Conservation (phyloP, 2,888 invertebrate genomes). For the Flexamia atlantica region DNA sequence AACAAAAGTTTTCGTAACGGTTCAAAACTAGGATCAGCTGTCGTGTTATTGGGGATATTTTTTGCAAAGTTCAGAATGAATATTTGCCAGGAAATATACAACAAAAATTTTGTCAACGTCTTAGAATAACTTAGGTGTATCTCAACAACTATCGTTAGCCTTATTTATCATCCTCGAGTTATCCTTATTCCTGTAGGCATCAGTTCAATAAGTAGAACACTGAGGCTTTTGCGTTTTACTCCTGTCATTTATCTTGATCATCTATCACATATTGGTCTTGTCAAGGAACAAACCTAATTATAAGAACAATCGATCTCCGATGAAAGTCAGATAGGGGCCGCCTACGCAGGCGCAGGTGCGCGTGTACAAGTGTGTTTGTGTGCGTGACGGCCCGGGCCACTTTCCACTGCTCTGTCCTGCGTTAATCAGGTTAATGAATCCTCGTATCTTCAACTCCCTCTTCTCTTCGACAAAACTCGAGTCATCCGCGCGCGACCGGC, state of each 20-base stretch:
- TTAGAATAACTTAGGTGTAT: too few relatives aligned
- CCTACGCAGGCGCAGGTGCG: not conserved
- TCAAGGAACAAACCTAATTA: constrained; percentile 4
- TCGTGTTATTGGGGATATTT: too few relatives aligned
- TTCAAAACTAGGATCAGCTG: too few relatives aligned
- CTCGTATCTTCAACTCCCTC: constrained; percentile 8
- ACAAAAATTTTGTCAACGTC: too few relatives aligned
- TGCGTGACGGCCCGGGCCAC: not conserved
- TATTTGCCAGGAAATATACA: too few relatives aligned
- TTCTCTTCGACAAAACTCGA: constrained; percentile 16
- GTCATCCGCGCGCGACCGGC: not conserved
- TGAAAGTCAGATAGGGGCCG: not conserved
- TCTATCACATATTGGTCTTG: constrained; percentile 18
- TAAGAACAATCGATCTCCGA: not conserved
- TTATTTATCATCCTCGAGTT: too few relatives aligned
- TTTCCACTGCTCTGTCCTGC: not conserved
- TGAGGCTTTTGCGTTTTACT: too few relatives aligned
- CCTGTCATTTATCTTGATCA: not conserved
- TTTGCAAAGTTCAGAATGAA: too few relatives aligned
- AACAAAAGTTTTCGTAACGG: too few relatives aligned
- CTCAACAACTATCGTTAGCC: too few relatives aligned
- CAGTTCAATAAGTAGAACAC: too few relatives aligned
- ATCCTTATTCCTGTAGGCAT: too few relatives aligned
- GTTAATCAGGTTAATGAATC: constrained; percentile 40
- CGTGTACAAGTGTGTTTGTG: not conserved